These are phyloP conservation scores for Rotaria magnacalcarata DNA, from an alignment of 2,888 invertebrate genomes.

Conservation along the genomic window DNA sequence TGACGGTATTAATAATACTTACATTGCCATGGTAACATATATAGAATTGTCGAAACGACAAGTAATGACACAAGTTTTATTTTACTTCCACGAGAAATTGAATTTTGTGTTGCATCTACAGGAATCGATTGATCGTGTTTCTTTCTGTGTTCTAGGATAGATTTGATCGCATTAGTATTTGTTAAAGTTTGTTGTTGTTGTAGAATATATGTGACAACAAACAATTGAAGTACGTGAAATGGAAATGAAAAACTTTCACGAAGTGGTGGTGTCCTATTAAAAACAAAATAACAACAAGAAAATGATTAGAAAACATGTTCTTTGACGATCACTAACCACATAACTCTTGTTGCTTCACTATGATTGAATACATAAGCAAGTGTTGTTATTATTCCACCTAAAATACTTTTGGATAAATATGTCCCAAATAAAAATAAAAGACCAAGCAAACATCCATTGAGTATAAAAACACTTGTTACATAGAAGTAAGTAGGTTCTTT, in stretches of 20 bases:
- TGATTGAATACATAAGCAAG: constrained; percentile 76
- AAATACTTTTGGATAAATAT: constrained; percentile 47
- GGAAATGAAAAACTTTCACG: constrained; percentile 81
- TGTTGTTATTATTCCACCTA: constrained; percentile 71
- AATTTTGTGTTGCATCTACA: background rate
- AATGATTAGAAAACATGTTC: background rate
- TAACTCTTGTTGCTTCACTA: constrained; percentile 64
- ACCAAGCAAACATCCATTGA: constrained; percentile 69
- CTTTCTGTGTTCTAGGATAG: background rate
- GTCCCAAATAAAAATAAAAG: constrained; percentile 65
- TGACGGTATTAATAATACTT: constrained; percentile 49
- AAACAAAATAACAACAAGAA: constrained; percentile 52
- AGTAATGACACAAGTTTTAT: constrained; percentile 51
- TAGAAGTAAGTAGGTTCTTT: constrained; percentile 79
- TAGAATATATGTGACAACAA: constrained; percentile 65
- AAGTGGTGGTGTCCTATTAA: constrained; percentile 71
- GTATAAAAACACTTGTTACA: constrained; percentile 70
- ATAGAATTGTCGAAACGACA: constrained; percentile 55
- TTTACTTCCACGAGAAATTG: constrained; percentile 41
- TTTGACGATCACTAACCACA: constrained; percentile 45
- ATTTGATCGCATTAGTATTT: background rate
- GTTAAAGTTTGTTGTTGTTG: constrained; percentile 48
- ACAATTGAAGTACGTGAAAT: constrained; percentile 71
- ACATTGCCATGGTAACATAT: constrained; percentile 63
- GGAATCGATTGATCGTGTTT: background rate